A percentile compares a stretch with the other conserved stretches of the same genome.
Evolutionary conservation across 2,797 vertebrate species (phyloP).

Genomic region (Rhinogobio ventralis): DNA sequence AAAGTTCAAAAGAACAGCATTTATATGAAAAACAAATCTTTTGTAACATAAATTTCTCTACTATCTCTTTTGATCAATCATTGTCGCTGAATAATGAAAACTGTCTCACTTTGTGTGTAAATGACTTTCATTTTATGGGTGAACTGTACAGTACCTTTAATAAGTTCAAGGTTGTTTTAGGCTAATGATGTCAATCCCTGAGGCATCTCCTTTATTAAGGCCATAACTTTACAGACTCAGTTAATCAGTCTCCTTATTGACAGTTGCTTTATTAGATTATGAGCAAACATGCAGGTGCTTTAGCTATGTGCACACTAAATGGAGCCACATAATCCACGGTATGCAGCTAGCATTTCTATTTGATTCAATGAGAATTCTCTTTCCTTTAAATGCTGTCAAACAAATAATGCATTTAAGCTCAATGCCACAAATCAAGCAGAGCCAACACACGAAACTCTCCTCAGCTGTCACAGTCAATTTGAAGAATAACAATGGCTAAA

Average conservation of each 20-base stretch:
- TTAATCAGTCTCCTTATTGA: constrained; percentile 58
- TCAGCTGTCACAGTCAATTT: constrained; percentile 39
- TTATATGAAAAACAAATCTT: background rate
- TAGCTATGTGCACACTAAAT: constrained; percentile 34
- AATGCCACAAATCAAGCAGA: constrained; percentile 35
- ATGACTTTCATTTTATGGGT: constrained; percentile 53
- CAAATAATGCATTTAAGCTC: constrained; percentile 39
- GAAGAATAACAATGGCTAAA: constrained; percentile 57
- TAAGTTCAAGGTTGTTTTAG: constrained; percentile 72
- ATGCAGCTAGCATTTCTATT: constrained; percentile 1
- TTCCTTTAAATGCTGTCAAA: constrained; percentile 40
- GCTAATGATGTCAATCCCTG: constrained; percentile 51
- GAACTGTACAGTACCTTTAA: constrained; percentile 62
- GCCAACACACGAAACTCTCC: constrained; percentile 10
- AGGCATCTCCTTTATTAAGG: constrained; percentile 48
- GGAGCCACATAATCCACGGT: constrained; percentile 15
- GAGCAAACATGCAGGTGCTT: constrained; percentile 44
- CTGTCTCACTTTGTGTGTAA: background rate
- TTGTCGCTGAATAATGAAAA: background rate
- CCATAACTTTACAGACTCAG: constrained; percentile 50
- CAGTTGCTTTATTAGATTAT: constrained; percentile 53
- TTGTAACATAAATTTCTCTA: background rate
- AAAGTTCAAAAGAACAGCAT: background rate
- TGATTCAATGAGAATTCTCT: background rate
- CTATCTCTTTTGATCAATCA: background rate